These are phyloP conservation scores for Diarsia brunnea DNA, from an alignment of 2,888 invertebrate genomes.

Conservation along the genomic window DNA sequence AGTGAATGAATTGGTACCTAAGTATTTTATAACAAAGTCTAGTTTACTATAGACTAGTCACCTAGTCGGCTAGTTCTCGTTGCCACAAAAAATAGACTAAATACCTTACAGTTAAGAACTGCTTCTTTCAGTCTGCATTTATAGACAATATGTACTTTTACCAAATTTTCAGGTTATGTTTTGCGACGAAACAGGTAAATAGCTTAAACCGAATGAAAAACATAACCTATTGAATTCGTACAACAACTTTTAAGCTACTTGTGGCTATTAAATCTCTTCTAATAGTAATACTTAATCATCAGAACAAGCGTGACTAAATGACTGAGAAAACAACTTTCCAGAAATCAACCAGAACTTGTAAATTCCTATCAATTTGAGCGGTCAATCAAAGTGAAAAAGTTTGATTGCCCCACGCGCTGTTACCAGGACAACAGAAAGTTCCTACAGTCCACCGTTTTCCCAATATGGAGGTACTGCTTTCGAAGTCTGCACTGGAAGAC, in stretches of 20 bases:
- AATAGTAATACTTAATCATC: conserved; percentile 1
- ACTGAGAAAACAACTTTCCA: conserved; percentile 35
- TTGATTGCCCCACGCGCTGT: conserved; percentile 29
- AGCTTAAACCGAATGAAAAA: not conserved
- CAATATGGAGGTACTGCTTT: conserved; percentile 80
- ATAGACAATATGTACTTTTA: not conserved
- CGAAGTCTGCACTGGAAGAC: conserved; percentile 63
- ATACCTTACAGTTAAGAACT: not conserved
- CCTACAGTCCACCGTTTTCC: conserved; percentile 66
- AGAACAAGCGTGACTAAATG: conserved; percentile 22
- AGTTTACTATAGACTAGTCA: not conserved
- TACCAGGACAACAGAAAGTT: conserved; percentile 83
- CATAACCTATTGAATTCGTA: not conserved
- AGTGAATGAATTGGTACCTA: conserved; percentile 47
- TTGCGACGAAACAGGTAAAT: conserved; percentile 9
- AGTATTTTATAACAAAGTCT: conserved; percentile 25
- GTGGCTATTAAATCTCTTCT: conserved; percentile 1
- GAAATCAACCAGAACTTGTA: conserved; percentile 1
- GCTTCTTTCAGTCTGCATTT: not conserved
- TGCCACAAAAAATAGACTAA: conserved; percentile 17
- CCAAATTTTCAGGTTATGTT: conserved; percentile 1
- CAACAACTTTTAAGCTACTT: too few species aligned
- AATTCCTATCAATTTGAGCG: conserved; percentile 24
- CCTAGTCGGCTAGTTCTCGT: not conserved
- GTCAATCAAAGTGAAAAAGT: conserved; percentile 43